Evolutionary conservation across 2,797 vertebrate species (phyloP).

Genomic region (Danio jaintianensis): DNA sequence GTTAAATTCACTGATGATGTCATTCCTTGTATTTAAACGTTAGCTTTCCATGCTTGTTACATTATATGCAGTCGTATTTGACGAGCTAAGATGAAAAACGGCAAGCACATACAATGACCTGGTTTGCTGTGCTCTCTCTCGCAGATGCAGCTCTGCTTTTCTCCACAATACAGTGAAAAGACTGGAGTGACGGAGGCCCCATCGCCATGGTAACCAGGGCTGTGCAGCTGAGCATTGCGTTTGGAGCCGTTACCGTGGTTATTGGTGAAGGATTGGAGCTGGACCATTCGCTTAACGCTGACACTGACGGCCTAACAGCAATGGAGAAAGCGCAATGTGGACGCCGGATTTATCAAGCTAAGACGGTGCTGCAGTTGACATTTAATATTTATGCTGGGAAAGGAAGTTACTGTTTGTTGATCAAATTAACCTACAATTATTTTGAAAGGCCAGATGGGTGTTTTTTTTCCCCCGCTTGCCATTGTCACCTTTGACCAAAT

Average conservation of each 20-base stretch:
- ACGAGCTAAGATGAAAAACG: slow-evolving; percentile 22
- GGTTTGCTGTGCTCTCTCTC: slow-evolving; percentile 51
- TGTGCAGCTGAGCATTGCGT: slow-evolving; percentile 62
- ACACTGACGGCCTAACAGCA: slow-evolving; percentile 14
- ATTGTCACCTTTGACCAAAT: not conserved
- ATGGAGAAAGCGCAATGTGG: slow-evolving; percentile 2
- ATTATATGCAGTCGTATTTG: not conserved
- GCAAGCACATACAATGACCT: slow-evolving; percentile 53
- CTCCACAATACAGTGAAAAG: slow-evolving; percentile 54
- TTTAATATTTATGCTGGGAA: slow-evolving; percentile 25
- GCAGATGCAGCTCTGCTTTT: slow-evolving; percentile 23
- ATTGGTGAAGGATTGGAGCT: slow-evolving; percentile 52
- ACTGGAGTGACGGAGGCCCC: slow-evolving; percentile 61
- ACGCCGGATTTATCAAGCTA: not conserved
- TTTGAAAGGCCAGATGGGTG: not conserved
- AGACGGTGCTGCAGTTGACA: slow-evolving; percentile 8
- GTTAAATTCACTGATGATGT: not conserved
- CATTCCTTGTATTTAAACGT: not conserved
- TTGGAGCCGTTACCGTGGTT: slow-evolving; percentile 69
- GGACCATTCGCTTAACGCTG: slow-evolving; percentile 15
- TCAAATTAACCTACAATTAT: not conserved
- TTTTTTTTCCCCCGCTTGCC: no score
- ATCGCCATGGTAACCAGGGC: slow-evolving; percentile 68
- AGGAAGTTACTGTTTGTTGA: not conserved
- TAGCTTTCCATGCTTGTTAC: not conserved